phyloP scores from a whole-genome alignment of 2,797 vertebrate species.

The Cyprinella venusta region DNA sequence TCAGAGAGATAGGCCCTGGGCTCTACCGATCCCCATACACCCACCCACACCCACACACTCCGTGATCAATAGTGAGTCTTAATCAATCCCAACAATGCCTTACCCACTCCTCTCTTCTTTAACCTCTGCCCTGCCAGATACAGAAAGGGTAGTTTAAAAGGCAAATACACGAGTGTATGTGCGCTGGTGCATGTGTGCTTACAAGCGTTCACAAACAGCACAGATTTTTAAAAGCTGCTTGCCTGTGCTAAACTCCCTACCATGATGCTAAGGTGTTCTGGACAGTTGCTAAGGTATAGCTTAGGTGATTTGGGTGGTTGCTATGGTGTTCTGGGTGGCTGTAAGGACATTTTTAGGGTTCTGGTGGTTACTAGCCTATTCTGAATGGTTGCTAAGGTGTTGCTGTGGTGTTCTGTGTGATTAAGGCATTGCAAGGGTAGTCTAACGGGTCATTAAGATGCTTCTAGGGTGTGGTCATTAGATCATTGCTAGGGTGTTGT shows the following conservation, averaged over 20 bases:
- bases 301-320: not conserved
- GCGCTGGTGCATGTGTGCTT: not conserved
- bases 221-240: not conserved
- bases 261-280: not conserved
- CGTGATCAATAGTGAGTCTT: constrained; percentile 77
- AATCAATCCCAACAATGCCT: constrained; percentile 75
- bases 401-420: not conserved
- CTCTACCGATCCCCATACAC: constrained; percentile 63
- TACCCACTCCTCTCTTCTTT: constrained; percentile 62
- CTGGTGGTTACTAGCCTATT: not conserved
- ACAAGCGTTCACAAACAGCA: not conserved
- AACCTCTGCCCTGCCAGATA: constrained; percentile 42
- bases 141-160: constrained; percentile 25
- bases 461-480: not conserved
- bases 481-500: not conserved
- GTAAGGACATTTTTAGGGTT: not conserved
- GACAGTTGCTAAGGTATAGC: not conserved
- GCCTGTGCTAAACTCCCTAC: not conserved
- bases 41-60: constrained; percentile 63
- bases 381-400: not conserved
- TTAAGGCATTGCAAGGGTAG: not conserved
- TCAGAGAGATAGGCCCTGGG: constrained; percentile 70
- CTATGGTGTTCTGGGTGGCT: not conserved
- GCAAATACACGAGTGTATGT: not conserved
- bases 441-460: not conserved